Conservation (phyloP, 1,140 invertebrate species). For the Cydia fagiglandana region DNA sequence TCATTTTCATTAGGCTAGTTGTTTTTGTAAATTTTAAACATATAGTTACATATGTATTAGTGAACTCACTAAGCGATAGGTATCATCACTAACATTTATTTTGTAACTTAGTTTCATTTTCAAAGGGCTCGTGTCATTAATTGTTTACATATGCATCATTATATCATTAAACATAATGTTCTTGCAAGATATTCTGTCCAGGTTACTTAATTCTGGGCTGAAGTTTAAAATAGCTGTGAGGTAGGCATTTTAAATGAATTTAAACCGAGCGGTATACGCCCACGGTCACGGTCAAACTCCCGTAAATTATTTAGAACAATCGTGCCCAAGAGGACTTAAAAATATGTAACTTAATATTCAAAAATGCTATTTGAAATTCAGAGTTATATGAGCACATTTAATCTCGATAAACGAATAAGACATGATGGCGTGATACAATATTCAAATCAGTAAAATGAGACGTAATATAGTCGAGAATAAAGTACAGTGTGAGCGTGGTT, state of each 20-base stretch:
- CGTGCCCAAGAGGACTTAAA: neutral
- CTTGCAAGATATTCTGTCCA: neutral
- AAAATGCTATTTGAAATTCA: neutral
- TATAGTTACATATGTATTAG: neutral
- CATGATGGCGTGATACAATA: slow-evolving; percentile 19
- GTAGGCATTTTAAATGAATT: neutral
- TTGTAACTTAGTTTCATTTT: neutral
- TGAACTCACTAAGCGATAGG: neutral
- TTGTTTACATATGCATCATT: slow-evolving; percentile 5
- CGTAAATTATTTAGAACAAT: neutral
- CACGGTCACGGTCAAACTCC: neutral
- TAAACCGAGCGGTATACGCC: neutral
- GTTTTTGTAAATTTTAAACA: no score
- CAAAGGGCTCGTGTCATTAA: neutral
- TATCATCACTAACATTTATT: neutral
- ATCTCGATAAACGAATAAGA: slow-evolving; percentile 16
- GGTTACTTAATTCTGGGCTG: neutral
- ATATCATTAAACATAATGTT: neutral
- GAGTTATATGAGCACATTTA: slow-evolving; percentile 6
- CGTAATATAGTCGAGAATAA: slow-evolving; percentile 31
- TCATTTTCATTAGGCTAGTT: neutral
- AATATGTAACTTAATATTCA: slow-evolving; percentile 30
- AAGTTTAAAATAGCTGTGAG: neutral
- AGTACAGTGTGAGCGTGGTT: slow-evolving; percentile 49
- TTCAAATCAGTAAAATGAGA: neutral